Conservation (phyloP, 2,888 invertebrate genomes). For the Bombylius discolor region DNA sequence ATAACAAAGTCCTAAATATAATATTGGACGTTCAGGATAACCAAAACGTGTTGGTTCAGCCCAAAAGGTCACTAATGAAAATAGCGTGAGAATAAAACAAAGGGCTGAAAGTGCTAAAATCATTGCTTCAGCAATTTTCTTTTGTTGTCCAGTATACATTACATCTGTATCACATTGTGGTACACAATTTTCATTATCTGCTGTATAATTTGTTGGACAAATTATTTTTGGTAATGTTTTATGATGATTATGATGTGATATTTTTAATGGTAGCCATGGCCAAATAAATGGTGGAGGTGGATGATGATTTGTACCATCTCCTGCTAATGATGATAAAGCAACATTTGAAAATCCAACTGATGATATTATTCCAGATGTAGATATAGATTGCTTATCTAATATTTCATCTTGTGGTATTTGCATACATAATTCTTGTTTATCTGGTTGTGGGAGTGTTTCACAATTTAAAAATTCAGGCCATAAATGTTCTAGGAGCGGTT, state of each 20-base stretch:
- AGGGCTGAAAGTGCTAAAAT: constrained; percentile 65
- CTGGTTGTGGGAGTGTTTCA: constrained; percentile 61
- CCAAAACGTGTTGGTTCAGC: constrained; percentile 80
- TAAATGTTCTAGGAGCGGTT: constrained; percentile 50
- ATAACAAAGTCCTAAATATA: constrained; percentile 81
- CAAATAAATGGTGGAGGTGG: constrained; percentile 17
- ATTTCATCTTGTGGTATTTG: constrained; percentile 39
- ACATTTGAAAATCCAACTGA: neutral
- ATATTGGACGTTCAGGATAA: constrained; percentile 84
- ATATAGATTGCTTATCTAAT: constrained; percentile 6
- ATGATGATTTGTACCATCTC: neutral
- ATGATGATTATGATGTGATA: constrained; percentile 13
- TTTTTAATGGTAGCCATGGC: constrained; percentile 31
- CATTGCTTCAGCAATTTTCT: constrained; percentile 57
- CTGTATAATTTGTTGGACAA: constrained; percentile 48
- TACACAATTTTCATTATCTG: constrained; percentile 43
- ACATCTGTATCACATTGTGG: constrained; percentile 55
- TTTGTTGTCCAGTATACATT: constrained; percentile 51
- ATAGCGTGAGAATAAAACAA: constrained; percentile 67
- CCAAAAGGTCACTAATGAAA: constrained; percentile 74
- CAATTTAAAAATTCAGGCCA: constrained; percentile 70
- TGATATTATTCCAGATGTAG: neutral
- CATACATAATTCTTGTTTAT: constrained; percentile 62
- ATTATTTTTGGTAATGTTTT: constrained; percentile 23
- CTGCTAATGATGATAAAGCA: neutral